phyloP scores from a whole-genome alignment of 2,797 vertebrate species.

The Rhodeus uyekii region DNA sequence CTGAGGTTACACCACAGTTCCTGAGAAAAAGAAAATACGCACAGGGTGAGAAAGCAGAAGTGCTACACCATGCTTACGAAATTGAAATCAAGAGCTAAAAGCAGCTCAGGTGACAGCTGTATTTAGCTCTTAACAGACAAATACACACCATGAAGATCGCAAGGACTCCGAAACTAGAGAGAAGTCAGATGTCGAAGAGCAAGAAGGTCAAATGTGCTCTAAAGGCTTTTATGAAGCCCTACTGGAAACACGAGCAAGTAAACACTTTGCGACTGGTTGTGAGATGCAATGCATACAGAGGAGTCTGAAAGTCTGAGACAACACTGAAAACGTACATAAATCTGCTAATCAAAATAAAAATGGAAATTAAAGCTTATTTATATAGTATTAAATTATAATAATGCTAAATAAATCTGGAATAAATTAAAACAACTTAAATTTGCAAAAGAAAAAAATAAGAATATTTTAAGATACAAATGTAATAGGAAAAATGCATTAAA shows the following conservation, averaged over 20 bases:
- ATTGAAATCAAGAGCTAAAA: slow-evolving; percentile 10
- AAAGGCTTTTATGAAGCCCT: background rate
- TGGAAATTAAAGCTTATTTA: background rate
- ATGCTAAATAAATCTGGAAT: background rate
- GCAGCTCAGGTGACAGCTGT: background rate
- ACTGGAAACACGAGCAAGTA: background rate
- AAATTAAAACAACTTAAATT: background rate
- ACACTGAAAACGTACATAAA: background rate
- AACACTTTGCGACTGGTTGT: background rate
- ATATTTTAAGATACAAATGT: background rate
- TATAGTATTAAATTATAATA: background rate
- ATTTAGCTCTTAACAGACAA: background rate
- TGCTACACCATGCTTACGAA: slow-evolving; percentile 1
- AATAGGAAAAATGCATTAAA: background rate
- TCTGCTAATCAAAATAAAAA: background rate
- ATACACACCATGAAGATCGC: background rate
- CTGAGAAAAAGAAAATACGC: background rate
- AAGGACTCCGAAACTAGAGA: background rate
- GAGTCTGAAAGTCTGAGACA: background rate
- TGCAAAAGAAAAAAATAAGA: background rate
- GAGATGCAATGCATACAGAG: background rate
- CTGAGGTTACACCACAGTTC: slow-evolving; percentile 25
- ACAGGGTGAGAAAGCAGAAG: slow-evolving; percentile 9
- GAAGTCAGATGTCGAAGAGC: background rate
- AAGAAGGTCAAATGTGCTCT: background rate